Evolutionary conservation across 2,888 invertebrate species (phyloP).

Genomic region (Biston betularia): DNA sequence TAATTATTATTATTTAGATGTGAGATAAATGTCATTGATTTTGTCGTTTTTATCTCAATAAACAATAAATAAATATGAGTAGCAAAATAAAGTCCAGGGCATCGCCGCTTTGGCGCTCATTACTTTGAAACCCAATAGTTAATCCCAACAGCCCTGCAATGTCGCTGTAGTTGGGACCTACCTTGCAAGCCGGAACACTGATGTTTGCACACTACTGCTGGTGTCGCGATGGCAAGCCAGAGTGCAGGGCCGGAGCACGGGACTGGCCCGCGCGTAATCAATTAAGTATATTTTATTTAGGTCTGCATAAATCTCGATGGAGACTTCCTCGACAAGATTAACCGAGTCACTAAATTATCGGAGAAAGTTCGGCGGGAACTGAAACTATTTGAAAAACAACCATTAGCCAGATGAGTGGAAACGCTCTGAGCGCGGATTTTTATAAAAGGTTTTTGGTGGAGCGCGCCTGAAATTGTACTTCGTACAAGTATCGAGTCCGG

Average conservation of each 20-base stretch:
- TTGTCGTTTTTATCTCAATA: no score
- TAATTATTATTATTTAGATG: no score
- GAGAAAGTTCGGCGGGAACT: constrained; percentile 18
- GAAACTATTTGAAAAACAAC: constrained; percentile 13
- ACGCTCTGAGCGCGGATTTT: constrained; percentile 6
- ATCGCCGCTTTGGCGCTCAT: no score
- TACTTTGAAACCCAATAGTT: no score
- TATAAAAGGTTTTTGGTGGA: constrained; percentile 1
- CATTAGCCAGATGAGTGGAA: constrained; percentile 17
- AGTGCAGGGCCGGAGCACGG: constrained; percentile 2
- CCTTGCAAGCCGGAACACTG: no score
- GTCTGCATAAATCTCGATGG: constrained; percentile 14
- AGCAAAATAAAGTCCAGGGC: no score
- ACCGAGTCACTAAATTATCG: constrained; percentile 25
- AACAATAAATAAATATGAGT: no score
- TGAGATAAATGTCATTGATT: no score
- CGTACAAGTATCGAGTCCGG: neutral
- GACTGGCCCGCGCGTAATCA: constrained; percentile 11
- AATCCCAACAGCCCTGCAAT: no score
- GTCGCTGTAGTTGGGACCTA: no score
- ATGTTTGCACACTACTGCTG: no score
- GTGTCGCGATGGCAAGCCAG: no score
- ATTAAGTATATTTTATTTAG: constrained; percentile 6
- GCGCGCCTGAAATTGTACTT: neutral
- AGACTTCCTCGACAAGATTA: constrained; percentile 26